Base-by-base conservation (phyloP, 2,888 invertebrate species). In the Drepanosiphum platanoidis region DNA sequence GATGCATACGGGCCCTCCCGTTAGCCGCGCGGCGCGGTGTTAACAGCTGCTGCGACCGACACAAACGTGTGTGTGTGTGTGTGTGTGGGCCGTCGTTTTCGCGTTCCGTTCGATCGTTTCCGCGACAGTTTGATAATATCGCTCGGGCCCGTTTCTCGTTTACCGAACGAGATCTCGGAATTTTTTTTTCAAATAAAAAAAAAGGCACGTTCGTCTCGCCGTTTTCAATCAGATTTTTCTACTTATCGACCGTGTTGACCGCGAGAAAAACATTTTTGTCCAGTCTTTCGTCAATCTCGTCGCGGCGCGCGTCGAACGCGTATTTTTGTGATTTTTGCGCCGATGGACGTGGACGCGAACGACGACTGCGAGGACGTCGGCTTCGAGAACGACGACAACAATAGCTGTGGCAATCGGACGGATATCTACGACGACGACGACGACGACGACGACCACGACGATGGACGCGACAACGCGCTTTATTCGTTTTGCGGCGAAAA, bases 401-500 rank as follows among this genome's bases (percentile, higher is more conserved):
- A n/a, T 3, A 61, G 42, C 11, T 32, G 32, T 46, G 3, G 32
- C 18, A 36, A 36, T 36, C 70, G 30, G 36, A 52, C 22, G 42
- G 4, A n/a, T n/a, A n/a, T n/a, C n/a, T n/a, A 32, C 34, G 83
- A 75, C 32, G 32, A 22, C 36, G 18, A 3, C 11, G 75, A 8
- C 9, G 72, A 66, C 46, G 75, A 32, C 34, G 83, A 75, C 32
- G 32, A 22, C 36, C 22, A 3, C 11, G 75, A 8, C 9, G 72
- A 66, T 34, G 75, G 52, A 52, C 52, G 30, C 11, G 75, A 77
- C 52, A 52, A 36, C 27, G 75, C 66, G 8, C 75, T 77, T 13
- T 84, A 84, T 22, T 84, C 83, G 52, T 84, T 84, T 68, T 84
- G 83, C 52, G 83, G 83, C 52, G 83, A 84, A 30, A 84, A 27